Evolutionary conservation across 2,113 vertebrate species (phyloP), one percentile per base, ranked within the genome.

Genomic region (Cryptotis parvus): DNA sequence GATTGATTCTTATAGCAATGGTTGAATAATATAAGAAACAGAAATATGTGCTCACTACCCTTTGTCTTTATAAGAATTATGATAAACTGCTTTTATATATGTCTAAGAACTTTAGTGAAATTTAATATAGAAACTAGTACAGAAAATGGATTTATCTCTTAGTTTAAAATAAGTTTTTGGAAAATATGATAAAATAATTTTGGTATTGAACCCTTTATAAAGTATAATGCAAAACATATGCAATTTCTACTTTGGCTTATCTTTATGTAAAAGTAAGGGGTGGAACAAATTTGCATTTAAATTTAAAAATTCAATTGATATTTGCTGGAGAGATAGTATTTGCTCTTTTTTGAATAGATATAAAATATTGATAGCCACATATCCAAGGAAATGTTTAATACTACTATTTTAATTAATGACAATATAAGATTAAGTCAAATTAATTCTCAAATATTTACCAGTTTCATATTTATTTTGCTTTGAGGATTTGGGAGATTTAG

Each of bases 201-300:
- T 83, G 79, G 45, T 91, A 79, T 43, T 82, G 55, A 92, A 91
- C 9, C 6, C 68, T 77, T 7, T 68, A 15, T 79, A 93, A 95
- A 87, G 68, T 79, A 58, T 58, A 95, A 81, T 79, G 35, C 8
- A 88, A 49, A 90, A 39, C 43, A 66, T 66, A 89, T 58, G 18
- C 15, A 88, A 87, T 41, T 14, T 72, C 88, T 93, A 91, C 78
- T 95, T 89, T 94, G 18, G 94, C 79, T 58, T 92, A 90, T 95
- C 87, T 93, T 75, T 96, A 94, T 80, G 41, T 91, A 97, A 89
- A 96, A 89, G 92, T 95, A 97, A 97, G 79, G 89, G 88, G 74
- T 95, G 88, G 95, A 95, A 96, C 86, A 82, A 96, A 97, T 96
- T 97, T n/a, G 87, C 96, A 97, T 97, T 97, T 97, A 96, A 97